Conservation (phyloP, 2,113 vertebrate genomes). For the Prietella phreatophila region DNA sequence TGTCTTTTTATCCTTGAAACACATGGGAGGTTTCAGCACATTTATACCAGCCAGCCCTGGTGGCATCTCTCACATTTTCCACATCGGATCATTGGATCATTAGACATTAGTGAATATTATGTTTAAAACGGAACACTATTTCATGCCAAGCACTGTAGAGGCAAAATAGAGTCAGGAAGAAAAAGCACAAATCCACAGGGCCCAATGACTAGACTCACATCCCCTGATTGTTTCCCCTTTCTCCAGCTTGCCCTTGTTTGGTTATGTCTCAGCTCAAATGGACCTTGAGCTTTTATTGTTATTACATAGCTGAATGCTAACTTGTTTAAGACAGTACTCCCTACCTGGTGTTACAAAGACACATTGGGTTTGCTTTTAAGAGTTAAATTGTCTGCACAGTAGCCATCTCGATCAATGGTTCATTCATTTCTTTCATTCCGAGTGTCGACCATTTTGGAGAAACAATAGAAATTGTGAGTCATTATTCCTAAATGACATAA, state of each 20-base stretch:
- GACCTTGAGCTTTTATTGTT: conserved; percentile 9
- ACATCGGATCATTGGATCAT: not conserved
- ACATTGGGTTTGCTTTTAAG: not conserved
- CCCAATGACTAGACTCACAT: conserved; percentile 42
- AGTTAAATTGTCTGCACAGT: not conserved
- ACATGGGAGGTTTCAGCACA: not conserved
- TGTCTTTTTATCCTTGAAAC: not conserved
- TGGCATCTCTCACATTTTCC: not conserved
- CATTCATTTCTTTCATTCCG: not conserved
- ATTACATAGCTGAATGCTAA: conserved; percentile 19
- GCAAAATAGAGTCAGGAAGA: conserved; percentile 16
- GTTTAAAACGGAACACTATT: not conserved
- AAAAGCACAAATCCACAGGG: conserved; percentile 34
- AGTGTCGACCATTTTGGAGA: not conserved
- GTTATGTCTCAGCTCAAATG: not conserved
- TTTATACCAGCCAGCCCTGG: not conserved
- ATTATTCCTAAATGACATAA: conserved; percentile 28
- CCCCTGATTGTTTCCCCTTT: conserved; percentile 47
- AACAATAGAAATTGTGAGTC: conserved; percentile 36
- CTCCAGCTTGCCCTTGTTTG: conserved; percentile 30
- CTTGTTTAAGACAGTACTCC: not conserved
- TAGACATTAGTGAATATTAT: not conserved
- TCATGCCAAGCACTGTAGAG: not conserved
- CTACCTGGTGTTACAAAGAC: not conserved
- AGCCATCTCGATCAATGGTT: not conserved